Conservation (phyloP, 2,113 vertebrate species). For the Siniperca knerii region DNA sequence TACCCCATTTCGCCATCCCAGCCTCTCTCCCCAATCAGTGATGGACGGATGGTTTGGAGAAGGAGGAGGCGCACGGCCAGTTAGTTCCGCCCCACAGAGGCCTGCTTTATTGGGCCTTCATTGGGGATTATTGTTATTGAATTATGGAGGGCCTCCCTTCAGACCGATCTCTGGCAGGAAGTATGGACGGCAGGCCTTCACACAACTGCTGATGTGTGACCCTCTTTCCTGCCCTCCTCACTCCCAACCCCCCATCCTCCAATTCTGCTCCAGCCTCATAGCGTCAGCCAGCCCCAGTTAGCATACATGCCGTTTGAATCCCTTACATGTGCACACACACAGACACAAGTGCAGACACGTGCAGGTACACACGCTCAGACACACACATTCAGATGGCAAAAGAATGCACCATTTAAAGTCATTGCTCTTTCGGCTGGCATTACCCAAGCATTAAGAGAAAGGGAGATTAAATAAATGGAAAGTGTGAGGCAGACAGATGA, state of each 20-base stretch:
- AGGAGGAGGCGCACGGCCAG: constrained; percentile 67
- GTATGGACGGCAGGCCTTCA: constrained; percentile 62
- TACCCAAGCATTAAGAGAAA: constrained; percentile 40
- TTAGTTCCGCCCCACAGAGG: constrained; percentile 76
- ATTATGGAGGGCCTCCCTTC: constrained; percentile 80
- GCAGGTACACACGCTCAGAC: not conserved
- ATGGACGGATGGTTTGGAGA: constrained; percentile 65
- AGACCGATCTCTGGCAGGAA: constrained; percentile 68
- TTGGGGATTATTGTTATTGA: constrained; percentile 87
- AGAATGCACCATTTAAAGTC: constrained; percentile 65
- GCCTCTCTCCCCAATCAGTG: constrained; percentile 62
- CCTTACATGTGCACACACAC: constrained; percentile 1
- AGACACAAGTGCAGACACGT: constrained; percentile 12
- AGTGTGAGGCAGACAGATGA: constrained; percentile 62
- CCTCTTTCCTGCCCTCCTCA: constrained; percentile 28
- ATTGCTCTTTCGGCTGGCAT: constrained; percentile 59
- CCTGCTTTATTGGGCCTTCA: constrained; percentile 79
- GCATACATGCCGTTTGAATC: constrained; percentile 22
- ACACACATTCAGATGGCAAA: constrained; percentile 39
- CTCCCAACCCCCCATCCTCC: constrained; percentile 1
- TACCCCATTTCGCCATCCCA: constrained; percentile 47
- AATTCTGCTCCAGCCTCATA: constrained; percentile 22
- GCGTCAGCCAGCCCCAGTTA: constrained; percentile 34
- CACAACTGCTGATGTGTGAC: constrained; percentile 68
- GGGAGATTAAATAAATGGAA: constrained; percentile 42